phyloP scores from a whole-genome alignment of 1,140 invertebrate species.

The Bombus polaris region DNA sequence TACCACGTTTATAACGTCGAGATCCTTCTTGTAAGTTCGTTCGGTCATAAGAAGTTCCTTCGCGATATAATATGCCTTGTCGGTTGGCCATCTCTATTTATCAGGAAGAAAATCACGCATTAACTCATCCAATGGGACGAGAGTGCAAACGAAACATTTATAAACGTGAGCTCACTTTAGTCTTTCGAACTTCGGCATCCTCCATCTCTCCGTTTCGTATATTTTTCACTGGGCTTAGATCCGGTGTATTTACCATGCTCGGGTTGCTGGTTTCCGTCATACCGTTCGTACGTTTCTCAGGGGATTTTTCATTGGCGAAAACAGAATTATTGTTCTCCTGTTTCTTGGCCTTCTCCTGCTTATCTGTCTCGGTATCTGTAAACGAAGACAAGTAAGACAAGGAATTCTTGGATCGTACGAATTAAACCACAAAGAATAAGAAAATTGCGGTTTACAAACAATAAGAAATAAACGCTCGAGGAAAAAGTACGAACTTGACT shows the following conservation, averaged over 20 bases:
- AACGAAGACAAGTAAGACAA: slow-evolving; percentile 52
- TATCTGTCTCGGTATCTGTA: slow-evolving; percentile 73
- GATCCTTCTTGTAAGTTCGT: slow-evolving; percentile 96
- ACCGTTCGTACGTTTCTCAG: slow-evolving; percentile 71
- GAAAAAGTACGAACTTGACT: slow-evolving; percentile 32
- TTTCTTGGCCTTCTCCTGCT: slow-evolving; percentile 54
- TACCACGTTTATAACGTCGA: slow-evolving; percentile 95
- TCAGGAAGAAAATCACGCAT: slow-evolving; percentile 54
- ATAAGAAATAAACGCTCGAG: slow-evolving; percentile 33
- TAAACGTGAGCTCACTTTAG: slow-evolving; percentile 64
- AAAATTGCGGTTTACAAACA: slow-evolving; percentile 11
- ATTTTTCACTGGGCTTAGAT: slow-evolving; percentile 75
- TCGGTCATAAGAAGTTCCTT: slow-evolving; percentile 98
- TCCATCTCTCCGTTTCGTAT: slow-evolving; percentile 74
- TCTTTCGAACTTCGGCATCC: slow-evolving; percentile 75
- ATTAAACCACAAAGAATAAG: slow-evolving; percentile 3
- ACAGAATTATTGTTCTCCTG: slow-evolving; percentile 79
- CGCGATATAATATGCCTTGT: slow-evolving; percentile 95
- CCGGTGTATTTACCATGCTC: slow-evolving; percentile 70
- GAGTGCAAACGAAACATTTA: background rate
- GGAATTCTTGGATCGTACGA: background rate
- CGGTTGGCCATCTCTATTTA: slow-evolving; percentile 86
- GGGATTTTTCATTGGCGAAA: slow-evolving; percentile 62
- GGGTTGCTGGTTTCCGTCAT: slow-evolving; percentile 61
- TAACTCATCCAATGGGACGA: no score